phyloP scores from a whole-genome alignment of 2,888 invertebrate species.

The Cheilosia scutellata region DNA sequence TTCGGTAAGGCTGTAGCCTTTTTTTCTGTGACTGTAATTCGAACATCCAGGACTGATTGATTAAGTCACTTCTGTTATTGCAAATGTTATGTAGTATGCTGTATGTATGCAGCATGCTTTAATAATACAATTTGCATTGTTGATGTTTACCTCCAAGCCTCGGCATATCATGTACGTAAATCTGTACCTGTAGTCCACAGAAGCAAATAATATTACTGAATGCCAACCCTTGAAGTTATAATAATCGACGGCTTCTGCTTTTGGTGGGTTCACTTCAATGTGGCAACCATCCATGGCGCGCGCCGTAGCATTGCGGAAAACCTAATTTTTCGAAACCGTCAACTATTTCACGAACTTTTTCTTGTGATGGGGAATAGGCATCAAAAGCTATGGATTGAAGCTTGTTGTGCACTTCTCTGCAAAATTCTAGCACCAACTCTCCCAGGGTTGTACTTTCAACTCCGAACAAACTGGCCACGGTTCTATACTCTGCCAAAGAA shows the following conservation, averaged over 20 bases:
- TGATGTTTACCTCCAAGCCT: background rate
- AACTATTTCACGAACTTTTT: background rate
- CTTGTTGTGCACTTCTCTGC: background rate
- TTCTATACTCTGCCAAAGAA: slow-evolving; percentile 11
- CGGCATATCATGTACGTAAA: background rate
- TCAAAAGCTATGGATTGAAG: background rate
- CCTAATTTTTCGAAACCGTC: slow-evolving; percentile 13
- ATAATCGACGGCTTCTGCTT: slow-evolving; percentile 34
- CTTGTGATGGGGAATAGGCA: background rate
- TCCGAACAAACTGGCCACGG: slow-evolving; percentile 12
- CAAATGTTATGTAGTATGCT: slow-evolving; percentile 5
- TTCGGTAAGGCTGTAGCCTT: background rate
- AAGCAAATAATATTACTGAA: slow-evolving; percentile 39
- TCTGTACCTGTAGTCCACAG: slow-evolving; percentile 30
- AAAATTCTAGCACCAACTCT: slow-evolving; percentile 1
- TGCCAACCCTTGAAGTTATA: slow-evolving; percentile 52
- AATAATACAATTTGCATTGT: slow-evolving; percentile 10
- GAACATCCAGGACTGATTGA: background rate
- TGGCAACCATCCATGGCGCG: slow-evolving; percentile 14
- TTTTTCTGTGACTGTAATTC: background rate
- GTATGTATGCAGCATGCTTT: background rate
- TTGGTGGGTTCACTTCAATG: slow-evolving; percentile 39
- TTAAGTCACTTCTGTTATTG: background rate
- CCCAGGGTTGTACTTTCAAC: background rate
- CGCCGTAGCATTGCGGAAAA: slow-evolving; percentile 42